Conservation (phyloP, 2,888 invertebrate genomes). For the Athalia cordata region DNA sequence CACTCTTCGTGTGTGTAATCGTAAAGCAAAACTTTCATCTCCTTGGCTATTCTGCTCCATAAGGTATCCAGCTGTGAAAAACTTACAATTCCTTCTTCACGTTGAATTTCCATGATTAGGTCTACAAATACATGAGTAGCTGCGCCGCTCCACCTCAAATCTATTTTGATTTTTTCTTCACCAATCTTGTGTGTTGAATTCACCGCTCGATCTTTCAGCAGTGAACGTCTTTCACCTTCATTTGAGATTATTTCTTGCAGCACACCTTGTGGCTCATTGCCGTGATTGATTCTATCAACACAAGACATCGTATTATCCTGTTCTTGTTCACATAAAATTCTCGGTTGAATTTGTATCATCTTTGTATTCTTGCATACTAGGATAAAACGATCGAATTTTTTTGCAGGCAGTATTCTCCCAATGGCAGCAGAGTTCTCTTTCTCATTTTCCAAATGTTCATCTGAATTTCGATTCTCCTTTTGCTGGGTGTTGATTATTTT, state of each 20-base stretch:
- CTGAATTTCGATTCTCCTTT: background rate
- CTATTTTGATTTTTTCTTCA: background rate
- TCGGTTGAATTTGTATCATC: background rate
- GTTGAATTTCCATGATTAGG: background rate
- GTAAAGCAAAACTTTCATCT: background rate
- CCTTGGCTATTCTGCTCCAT: slow-evolving; percentile 9
- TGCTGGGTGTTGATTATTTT: too few relatives aligned
- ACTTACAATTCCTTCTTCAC: background rate
- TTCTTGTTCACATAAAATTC: slow-evolving; percentile 4
- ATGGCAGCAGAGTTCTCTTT: background rate
- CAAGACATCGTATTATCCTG: background rate
- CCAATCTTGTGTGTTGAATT: background rate
- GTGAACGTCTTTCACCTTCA: background rate
- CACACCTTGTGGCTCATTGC: background rate
- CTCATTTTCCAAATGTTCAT: background rate
- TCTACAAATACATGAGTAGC: background rate
- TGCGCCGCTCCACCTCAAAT: background rate
- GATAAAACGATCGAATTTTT: background rate
- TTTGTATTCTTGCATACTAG: background rate
- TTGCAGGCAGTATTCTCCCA: background rate
- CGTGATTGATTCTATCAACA: background rate
- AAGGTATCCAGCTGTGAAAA: background rate
- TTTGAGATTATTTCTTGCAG: background rate
- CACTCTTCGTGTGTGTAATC: slow-evolving; percentile 16
- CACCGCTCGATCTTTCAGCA: slow-evolving; percentile 2